Conservation (phyloP, 1,140 invertebrate species). For the Epicauta chinensis region DNA sequence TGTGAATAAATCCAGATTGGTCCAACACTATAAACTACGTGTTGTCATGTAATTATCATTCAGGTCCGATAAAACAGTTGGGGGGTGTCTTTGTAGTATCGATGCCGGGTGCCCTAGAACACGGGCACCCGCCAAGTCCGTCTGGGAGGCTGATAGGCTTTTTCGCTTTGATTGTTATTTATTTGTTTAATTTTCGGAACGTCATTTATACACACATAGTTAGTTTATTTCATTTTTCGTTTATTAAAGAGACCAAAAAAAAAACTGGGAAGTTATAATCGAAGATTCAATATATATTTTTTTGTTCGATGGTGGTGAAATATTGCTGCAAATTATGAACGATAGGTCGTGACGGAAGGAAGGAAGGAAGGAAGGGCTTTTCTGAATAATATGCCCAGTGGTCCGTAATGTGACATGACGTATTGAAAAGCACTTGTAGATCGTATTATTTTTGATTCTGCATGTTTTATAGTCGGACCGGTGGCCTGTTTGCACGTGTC, state of each 20-base stretch:
- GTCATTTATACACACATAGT: not conserved
- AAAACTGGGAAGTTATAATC: no score
- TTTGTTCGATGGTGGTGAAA: no score
- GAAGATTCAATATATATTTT: no score
- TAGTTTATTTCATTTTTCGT: no score
- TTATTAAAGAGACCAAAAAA: no score
- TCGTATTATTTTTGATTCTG: constrained; percentile 37
- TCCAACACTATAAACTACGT: constrained; percentile 28
- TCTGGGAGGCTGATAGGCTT: constrained; percentile 21
- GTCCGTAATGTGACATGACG: constrained; percentile 20
- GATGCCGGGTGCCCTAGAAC: constrained; percentile 33
- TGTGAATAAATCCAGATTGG: not conserved
- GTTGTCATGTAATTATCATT: constrained; percentile 38
- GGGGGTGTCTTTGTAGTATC: constrained; percentile 31
- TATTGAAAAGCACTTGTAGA: constrained; percentile 34
- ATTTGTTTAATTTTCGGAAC: constrained; percentile 17
- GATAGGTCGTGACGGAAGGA: not conserved
- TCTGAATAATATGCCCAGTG: constrained; percentile 6
- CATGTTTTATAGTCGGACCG: constrained; percentile 32
- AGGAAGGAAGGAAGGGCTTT: constrained; percentile 14
- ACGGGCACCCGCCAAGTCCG: constrained; percentile 26
- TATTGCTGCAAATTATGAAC: not conserved
- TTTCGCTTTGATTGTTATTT: constrained; percentile 29
- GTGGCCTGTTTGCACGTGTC: constrained; percentile 34
- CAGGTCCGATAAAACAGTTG: constrained; percentile 35